Percentiles rank a stretch among this genome's conserved stretches.
phyloP scores from a whole-genome alignment of 2,888 invertebrate species.

The Pollenia griseotomentosa region DNA sequence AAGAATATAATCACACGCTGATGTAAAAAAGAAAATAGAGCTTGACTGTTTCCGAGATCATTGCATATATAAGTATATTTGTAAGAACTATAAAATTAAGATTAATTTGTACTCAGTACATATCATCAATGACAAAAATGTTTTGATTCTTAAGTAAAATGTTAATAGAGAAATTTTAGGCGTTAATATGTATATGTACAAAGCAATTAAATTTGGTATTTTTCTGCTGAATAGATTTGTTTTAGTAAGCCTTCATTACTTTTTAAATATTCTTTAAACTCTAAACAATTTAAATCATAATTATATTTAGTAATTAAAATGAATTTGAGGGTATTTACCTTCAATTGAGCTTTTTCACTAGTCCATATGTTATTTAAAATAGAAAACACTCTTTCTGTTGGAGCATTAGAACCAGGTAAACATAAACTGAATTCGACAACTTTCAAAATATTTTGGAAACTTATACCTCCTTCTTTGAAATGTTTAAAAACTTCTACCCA shows the following conservation, averaged over 20 bases:
- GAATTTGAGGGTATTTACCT: not conserved
- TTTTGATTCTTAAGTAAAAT: too few relatives aligned
- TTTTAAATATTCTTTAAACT: too few relatives aligned
- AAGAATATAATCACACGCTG: too few relatives aligned
- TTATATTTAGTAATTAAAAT: not conserved
- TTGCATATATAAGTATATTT: too few relatives aligned
- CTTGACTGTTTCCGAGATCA: too few relatives aligned
- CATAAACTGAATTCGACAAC: slow-evolving; percentile 65
- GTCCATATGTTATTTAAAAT: slow-evolving; percentile 53
- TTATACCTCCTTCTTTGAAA: slow-evolving; percentile 14
- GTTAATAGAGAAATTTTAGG: not conserved
- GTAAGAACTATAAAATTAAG: too few relatives aligned
- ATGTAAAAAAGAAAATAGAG: too few relatives aligned
- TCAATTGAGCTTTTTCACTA: slow-evolving; percentile 36
- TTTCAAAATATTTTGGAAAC: slow-evolving; percentile 30
- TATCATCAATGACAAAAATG: too few relatives aligned
- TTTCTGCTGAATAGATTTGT: not conserved
- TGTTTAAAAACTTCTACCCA: slow-evolving; percentile 37
- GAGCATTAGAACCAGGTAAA: slow-evolving; percentile 56
- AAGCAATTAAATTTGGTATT: slow-evolving; percentile 7
- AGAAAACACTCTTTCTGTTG: slow-evolving; percentile 49
- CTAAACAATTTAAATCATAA: not conserved
- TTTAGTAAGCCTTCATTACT: too few relatives aligned
- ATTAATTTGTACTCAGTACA: too few relatives aligned
- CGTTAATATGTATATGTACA: not conserved